Conservation (phyloP, 1,140 invertebrate genomes). For the Drosophila funebris region DNA sequence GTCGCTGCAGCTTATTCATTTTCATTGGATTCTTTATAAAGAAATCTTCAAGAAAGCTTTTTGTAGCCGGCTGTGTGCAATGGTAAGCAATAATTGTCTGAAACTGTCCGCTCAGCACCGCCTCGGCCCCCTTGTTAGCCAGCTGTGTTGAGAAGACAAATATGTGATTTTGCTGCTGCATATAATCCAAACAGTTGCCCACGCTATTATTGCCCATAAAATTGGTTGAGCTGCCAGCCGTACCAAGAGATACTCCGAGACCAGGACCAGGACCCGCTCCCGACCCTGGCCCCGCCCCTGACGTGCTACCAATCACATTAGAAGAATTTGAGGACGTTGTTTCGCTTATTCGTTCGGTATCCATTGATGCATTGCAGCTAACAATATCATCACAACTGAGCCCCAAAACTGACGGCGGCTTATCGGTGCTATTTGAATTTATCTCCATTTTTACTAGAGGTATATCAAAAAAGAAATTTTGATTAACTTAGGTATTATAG, state of each 20-base stretch:
- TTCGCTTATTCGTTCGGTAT: constrained; percentile 46
- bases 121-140: constrained; percentile 97
- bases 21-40: constrained; percentile 94
- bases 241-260: constrained; percentile 4
- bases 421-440: constrained; percentile 35
- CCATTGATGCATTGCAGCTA: constrained; percentile 32
- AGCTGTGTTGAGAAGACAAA: constrained; percentile 98
- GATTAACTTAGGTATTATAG: too few relatives aligned
- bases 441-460: constrained; percentile 63
- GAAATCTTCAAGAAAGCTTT: constrained; percentile 95
- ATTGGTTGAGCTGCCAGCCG: constrained; percentile 14
- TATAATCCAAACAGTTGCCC: constrained; percentile 84
- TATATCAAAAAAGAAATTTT: not conserved
- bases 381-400: too few relatives aligned
- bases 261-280: not conserved
- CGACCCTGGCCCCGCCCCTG: not conserved
- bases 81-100: constrained; percentile 97
- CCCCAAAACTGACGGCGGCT: constrained; percentile 29
- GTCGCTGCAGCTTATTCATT: constrained; percentile 90
- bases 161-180: constrained; percentile 98
- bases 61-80: constrained; percentile 96
- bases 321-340: constrained; percentile 7
- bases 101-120: constrained; percentile 94
- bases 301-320: not conserved
- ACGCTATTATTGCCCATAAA: constrained; percentile 84